Evolutionary conservation across 2,888 invertebrate species (phyloP), one percentile per base, ranked within the genome.

Genomic region (Himalopsyche kuldschensis): DNA sequence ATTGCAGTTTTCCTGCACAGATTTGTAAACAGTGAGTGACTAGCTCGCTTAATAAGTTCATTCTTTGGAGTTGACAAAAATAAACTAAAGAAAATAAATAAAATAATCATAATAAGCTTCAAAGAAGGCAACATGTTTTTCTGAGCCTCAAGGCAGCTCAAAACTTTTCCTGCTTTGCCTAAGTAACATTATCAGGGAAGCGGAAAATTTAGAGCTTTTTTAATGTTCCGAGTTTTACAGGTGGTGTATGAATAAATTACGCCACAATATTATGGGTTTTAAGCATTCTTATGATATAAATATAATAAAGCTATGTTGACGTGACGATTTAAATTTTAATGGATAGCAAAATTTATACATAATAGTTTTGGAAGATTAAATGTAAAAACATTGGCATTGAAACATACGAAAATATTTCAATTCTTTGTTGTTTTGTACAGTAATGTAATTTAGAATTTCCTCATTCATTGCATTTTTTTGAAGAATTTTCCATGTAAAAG

Each of bases 81-180:
- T 82, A 82, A 82, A 82, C 69, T 20, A 79, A 48, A 27, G n/a
- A 46, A 47, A 48, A 31, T 55, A 82, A 75, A 32, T 32, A 31
- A 69, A 82, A 82, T 79, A 79, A 82, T 75, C 47, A 75, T 79
- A 79, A 82, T 82, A 63, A 78, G 75, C 82, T 79, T 79, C 82
- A 75, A 46, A 82, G 78, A 78, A 30, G 78, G 82, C 82, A 69
- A 82, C 82, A 82, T 78, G 82, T 82, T 82, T 81, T 82, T 78
- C 82, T 82, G 46, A 78, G 55, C 20, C 55, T 55, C 55, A 24
- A 55, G 55, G 55, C 55, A 55, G 24, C 55, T 55, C 20, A 55
- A 55, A 55, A 55, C 55, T 55, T 55, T 55, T 20, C 55, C 55
- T 55, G 55, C 55, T 55, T 55, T 55, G n/a, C 55, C 20, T 55